Evolutionary conservation across 2,113 vertebrate species (phyloP), one percentile per base, ranked within the genome.

Genomic region (Lampris incognitus): DNA sequence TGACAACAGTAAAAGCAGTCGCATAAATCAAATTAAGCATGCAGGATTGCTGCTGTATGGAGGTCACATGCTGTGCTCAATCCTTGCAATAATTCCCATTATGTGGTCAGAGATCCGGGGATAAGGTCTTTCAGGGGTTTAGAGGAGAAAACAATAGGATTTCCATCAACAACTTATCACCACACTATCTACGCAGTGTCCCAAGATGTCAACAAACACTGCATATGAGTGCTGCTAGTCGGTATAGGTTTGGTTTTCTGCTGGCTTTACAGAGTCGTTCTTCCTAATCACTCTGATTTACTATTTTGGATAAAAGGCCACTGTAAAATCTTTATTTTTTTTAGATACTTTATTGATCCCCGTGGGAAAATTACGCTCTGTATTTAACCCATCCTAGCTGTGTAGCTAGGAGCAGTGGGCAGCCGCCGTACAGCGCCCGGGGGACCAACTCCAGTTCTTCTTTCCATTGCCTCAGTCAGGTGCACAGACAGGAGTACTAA

Each of bases 21-120:
- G 62, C 5, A 52, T 46, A 46, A 46, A 46, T 1, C 44, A 46
- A 46, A 46, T 46, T 46, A 46, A 46, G 44, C 44, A 46, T 46
- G 44, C 44, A 46, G 44, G 7, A 40, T 62, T 9, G 13, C 62
- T 55, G 69, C 71, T 77, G 82, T 71, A 78, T 83, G 74, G 81
- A 83, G 88, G 86, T 91, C 89, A 91, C 89, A 90, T 86, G 89
- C 73, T 83, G 86, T 9, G 60, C 88, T 87, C 87, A 93, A 91
- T 90, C 91, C 86, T 61, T 80, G 78, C 82, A 87, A 68, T 91
- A 88, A 91, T 86, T 86, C 86, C 82, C 70, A 72, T 84, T 87
- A 84, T 76, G 76, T 49, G 36, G 69, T 81, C 64, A 79, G 73
- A 82, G 73, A 93, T 88, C 78, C 67, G 75, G 74, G 84, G 83